Evolutionary conservation across 2,888 invertebrate genomes (phyloP), one percentile per base, ranked within the genome.

Genomic region (Hypomecis punctinalis): DNA sequence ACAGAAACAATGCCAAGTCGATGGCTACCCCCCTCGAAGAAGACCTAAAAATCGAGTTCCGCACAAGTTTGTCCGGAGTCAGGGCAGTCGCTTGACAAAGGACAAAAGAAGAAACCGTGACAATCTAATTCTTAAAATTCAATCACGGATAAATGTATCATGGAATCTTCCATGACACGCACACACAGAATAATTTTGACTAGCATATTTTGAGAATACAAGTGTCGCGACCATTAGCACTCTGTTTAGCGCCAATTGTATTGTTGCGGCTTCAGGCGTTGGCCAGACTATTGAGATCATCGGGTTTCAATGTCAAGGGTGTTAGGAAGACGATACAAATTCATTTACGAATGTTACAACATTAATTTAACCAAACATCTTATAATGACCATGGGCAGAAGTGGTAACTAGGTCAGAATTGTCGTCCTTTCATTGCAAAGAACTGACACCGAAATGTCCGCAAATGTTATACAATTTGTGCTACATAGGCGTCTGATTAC

Each of bases 211-310:
- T 52, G 33, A 52, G 33, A 33, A 13, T 51, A 7, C 13, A 51
- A 52, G 52, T 52, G 52, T 52, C 52, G 52, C n/a, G 40, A 42
- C 53, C 48, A 58, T 66, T 66, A 66, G 57, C 65, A 40, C 40
- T 33, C 40, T n/a, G 40, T 52, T 52, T 52, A 84, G 79, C 81
- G 76, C 72, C 76, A 79, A 78, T 81, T 82, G 76, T n/a, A 23
- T 40, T 40, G 52, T 76, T 76, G 77, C 73, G 69, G 35, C 46
- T 37, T 45, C 76, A 71, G 74, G 76, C 79, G 79, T 59, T 65
- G 59, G 48, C 13, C 53, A 46, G 59, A 60, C 40, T 45, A 59
- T 59, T 63, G 45, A 68, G 74, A 78, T 81, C 77, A 79, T 75
- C 78, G 62, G 56, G 67, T 69, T 73, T 76, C 79, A 80, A 78